These are phyloP conservation scores for Octomys mimax DNA, from an alignment of 2,797 vertebrate genomes.

Conservation along the genomic window DNA sequence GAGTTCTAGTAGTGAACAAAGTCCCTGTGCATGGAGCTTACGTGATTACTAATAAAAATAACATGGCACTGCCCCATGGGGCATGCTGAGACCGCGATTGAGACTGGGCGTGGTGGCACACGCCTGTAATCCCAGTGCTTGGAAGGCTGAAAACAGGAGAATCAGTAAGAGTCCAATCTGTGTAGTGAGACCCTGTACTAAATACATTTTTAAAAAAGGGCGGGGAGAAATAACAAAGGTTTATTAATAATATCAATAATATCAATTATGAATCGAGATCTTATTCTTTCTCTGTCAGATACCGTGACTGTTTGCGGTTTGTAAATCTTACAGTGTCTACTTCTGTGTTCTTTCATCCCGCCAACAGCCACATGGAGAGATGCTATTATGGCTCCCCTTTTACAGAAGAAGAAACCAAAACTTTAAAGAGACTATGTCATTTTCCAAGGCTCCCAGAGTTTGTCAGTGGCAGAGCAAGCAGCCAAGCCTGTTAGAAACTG, in stretches of 20 bases:
- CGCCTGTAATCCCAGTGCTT: too few species aligned
- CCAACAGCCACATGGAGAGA: neutral
- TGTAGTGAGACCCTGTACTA: too few species aligned
- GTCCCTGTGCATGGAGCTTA: neutral
- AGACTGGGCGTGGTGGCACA: too few species aligned
- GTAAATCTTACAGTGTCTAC: neutral
- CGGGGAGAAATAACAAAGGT: neutral
- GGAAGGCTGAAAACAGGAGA: too few species aligned
- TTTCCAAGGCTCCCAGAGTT: neutral
- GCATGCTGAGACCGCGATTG: too few species aligned
- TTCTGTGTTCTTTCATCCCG: neutral
- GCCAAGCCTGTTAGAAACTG: neutral
- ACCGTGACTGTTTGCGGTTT: neutral
- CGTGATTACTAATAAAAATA: neutral
- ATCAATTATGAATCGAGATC: neutral
- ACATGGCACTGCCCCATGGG: too few species aligned
- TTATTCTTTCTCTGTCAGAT: neutral
- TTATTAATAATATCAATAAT: neutral
- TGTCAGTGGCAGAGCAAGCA: neutral
- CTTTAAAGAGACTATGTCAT: neutral
- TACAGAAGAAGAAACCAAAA: neutral
- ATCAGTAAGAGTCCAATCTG: too few species aligned
- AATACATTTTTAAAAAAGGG: too few species aligned
- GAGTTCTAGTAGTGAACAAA: neutral
- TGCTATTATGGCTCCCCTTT: neutral